phyloP scores from a whole-genome alignment of 2,888 invertebrate genomes.

The Biston betularia region DNA sequence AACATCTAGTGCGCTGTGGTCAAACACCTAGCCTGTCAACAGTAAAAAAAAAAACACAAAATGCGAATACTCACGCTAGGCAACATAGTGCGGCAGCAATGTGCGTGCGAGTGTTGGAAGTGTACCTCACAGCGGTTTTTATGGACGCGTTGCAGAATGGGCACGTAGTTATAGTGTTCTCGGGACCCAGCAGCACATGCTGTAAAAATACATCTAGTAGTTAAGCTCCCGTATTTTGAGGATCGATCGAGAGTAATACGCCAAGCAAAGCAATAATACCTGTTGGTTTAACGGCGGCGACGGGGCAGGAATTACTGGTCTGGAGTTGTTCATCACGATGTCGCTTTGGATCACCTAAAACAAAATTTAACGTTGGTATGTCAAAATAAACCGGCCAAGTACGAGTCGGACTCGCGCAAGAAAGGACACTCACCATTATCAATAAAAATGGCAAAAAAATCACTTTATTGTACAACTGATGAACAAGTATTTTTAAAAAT shows the following conservation, averaged over 20 bases:
- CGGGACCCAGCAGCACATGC: constrained; percentile 61
- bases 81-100: constrained; percentile 58
- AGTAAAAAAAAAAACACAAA: too few relatives aligned
- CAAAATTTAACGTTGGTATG: neutral
- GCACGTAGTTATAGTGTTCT: constrained; percentile 63
- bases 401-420: too few relatives aligned
- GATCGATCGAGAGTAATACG: too few relatives aligned
- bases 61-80: constrained; percentile 15
- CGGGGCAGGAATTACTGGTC: neutral
- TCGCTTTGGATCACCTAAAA: constrained; percentile 7
- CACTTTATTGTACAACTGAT: too few relatives aligned
- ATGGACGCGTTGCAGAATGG: constrained; percentile 65
- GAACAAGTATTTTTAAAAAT: too few relatives aligned
- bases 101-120: constrained; percentile 65
- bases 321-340: neutral
- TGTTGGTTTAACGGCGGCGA: neutral
- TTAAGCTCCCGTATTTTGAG: too few relatives aligned
- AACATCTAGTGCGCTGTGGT: too few relatives aligned
- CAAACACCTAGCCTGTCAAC: too few relatives aligned
- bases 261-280: neutral
- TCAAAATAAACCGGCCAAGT: too few relatives aligned
- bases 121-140: constrained; percentile 67
- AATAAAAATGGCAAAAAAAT: too few relatives aligned
- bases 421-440: too few relatives aligned
- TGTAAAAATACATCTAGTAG: too few relatives aligned